Conservation (phyloP, 2,797 vertebrate genomes). For the Girardinus metallicus region DNA sequence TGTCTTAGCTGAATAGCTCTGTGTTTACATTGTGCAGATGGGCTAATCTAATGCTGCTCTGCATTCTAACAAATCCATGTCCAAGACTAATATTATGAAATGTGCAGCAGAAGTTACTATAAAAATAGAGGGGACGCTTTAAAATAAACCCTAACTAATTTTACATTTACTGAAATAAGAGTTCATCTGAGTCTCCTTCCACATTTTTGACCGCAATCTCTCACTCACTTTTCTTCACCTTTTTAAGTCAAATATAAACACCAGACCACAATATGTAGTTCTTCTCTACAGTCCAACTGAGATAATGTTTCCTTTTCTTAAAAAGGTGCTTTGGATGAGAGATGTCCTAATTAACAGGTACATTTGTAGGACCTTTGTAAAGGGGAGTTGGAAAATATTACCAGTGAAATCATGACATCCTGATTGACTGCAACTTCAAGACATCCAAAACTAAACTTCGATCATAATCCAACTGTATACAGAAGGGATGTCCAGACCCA, state of each 20-base stretch:
- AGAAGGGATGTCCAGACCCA: too few species aligned
- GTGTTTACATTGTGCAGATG: constrained; percentile 83
- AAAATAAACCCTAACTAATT: constrained; percentile 88
- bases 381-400: not conserved
- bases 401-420: not conserved
- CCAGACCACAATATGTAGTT: constrained; percentile 65
- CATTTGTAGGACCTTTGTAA: not conserved
- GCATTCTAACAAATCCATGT: constrained; percentile 76
- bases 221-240: constrained; percentile 56
- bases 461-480: too few species aligned
- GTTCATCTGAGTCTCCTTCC: constrained; percentile 74
- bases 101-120: constrained; percentile 85
- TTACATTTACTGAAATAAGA: constrained; percentile 86
- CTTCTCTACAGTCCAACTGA: constrained; percentile 73
- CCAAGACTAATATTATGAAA: constrained; percentile 89
- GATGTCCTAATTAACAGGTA: not conserved
- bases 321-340: constrained; percentile 47
- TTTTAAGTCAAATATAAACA: constrained; percentile 81
- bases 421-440: not conserved
- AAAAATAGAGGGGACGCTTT: constrained; percentile 83
- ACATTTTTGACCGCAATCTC: constrained; percentile 65
- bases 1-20: constrained; percentile 72
- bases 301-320: constrained; percentile 80
- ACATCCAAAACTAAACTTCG: not conserved
- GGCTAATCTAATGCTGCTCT: constrained; percentile 77